A percentile compares a stretch with the other conserved stretches of the same genome.
Conservation (phyloP, 2,888 invertebrate genomes). For the Tachina lurida region DNA sequence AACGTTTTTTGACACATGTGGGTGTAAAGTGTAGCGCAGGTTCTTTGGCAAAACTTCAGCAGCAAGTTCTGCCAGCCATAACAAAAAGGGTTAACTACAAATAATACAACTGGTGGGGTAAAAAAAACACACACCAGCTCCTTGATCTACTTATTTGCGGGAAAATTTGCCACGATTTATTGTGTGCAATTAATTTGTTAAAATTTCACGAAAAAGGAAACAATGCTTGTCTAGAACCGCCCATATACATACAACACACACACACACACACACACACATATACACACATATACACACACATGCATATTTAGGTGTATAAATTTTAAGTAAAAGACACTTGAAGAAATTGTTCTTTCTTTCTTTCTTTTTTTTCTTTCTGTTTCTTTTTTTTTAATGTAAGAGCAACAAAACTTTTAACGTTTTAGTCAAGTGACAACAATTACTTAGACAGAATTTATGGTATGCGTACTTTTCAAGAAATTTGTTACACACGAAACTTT, state of each 20-base stretch:
- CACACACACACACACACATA: conserved; percentile 4
- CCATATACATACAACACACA: conserved; percentile 22
- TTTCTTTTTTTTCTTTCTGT: neutral
- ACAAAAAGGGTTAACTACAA: conserved; percentile 42
- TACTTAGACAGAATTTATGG: neutral
- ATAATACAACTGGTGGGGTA: conserved; percentile 39
- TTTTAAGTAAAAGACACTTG: conserved; percentile 47
- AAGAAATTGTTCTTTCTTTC: conserved; percentile 17
- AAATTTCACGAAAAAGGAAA: conserved; percentile 76
- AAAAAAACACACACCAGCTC: conserved; percentile 47
- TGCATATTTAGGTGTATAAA: conserved; percentile 45
- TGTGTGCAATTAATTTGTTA: conserved; percentile 81
- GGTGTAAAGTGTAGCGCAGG: conserved; percentile 33
- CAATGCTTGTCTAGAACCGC: conserved; percentile 73
- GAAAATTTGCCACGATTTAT: conserved; percentile 77
- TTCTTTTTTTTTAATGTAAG: neutral
- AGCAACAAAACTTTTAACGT: neutral
- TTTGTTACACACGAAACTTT: neutral
- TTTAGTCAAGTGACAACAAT: neutral
- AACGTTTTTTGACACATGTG: conserved; percentile 60
- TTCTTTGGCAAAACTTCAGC: conserved; percentile 31
- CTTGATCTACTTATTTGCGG: conserved; percentile 71
- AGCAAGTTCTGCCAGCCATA: conserved; percentile 9
- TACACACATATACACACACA: neutral
- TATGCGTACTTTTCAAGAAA: neutral